Conservation (phyloP, 2,888 invertebrate genomes). For the Phortica magna region DNA sequence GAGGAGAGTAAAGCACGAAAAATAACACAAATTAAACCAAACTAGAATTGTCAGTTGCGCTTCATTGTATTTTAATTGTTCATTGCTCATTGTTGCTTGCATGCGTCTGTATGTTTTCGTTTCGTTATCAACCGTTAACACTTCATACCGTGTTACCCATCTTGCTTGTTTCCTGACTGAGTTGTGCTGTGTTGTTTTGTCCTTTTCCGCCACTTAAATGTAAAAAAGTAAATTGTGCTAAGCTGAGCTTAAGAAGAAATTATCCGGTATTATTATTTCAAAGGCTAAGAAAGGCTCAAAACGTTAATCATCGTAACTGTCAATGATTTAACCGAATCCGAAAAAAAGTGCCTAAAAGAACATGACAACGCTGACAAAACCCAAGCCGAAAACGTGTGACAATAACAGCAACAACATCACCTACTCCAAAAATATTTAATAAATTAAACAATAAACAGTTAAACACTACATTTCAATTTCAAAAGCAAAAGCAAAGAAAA, state of each 20-base stretch:
- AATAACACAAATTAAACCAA: not conserved
- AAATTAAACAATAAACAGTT: conserved; percentile 53
- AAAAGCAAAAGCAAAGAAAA: not conserved
- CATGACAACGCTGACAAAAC: not conserved
- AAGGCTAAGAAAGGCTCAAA: too few species aligned
- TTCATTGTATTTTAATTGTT: conserved; percentile 63
- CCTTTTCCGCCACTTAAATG: not conserved
- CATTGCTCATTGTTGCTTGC: conserved; percentile 19
- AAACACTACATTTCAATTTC: conserved; percentile 43
- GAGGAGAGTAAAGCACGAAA: conserved; percentile 33
- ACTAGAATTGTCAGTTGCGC: conserved; percentile 56
- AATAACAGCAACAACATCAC: not conserved
- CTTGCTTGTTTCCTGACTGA: not conserved
- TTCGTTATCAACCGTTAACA: conserved; percentile 69
- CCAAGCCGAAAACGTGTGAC: conserved; percentile 13
- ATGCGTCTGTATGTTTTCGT: not conserved
- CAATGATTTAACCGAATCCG: not conserved
- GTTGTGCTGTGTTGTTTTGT: not conserved
- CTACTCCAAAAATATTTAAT: conserved; percentile 51
- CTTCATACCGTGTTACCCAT: conserved; percentile 61
- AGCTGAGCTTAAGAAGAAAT: too few species aligned
- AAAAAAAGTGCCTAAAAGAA: not conserved
- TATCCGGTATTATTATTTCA: too few species aligned
- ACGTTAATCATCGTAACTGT: too few species aligned
- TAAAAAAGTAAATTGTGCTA: too few species aligned